Base-by-base conservation (phyloP, 2,113 vertebrate genomes). In the Strix uralensis region DNA sequence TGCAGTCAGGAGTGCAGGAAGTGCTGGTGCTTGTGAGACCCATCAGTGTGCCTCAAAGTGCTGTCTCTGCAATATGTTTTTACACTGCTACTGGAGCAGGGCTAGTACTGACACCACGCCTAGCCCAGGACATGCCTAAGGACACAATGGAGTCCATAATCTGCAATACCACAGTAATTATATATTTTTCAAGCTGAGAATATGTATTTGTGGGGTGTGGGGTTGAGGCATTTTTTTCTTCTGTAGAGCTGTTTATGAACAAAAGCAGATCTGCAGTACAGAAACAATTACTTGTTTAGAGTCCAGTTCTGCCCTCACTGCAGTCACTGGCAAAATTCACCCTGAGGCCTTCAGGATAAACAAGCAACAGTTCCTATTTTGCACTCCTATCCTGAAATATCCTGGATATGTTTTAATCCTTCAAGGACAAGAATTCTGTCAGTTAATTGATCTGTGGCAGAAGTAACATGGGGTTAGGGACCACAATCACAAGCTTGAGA, bases 151-250 rank as follows among this genome's bases (percentile, higher is more conserved):
- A 91, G 54, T 87, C 84, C 66, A 27, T 95, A 90, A 91, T 91
- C 78, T 69, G 34, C 65, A 81, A 25, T 80, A 40, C 93, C 87
- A 71, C 80, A 82, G 69, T 89, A 95, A 97, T 86, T 88, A 93
- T 25, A 54, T 49, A 71, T 93, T 91, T 90, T 94, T 72, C 38
- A 94, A 58, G 59, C 42, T 77, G 89, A 78, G 11, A 66, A 10
- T 87, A 63, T 58, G 52, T 59, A 63, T 95, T 81, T 88, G 22
- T 84, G 80, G 69, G 14, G 72, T 69, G 92, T 94, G 21, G 26
- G 42, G 6, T 83, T 86, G n/a, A 81, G 42, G 13, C 29, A 25
- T 66, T 27, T 52, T 74, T 91, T 93, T 66, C 29, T 73, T 79
- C 44, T 8, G 2, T 36, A 84, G 36, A 63, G 36, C 9, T 70